These are phyloP conservation scores for Nomada flava DNA, from an alignment of 2,888 invertebrate genomes.

Conservation along the genomic window DNA sequence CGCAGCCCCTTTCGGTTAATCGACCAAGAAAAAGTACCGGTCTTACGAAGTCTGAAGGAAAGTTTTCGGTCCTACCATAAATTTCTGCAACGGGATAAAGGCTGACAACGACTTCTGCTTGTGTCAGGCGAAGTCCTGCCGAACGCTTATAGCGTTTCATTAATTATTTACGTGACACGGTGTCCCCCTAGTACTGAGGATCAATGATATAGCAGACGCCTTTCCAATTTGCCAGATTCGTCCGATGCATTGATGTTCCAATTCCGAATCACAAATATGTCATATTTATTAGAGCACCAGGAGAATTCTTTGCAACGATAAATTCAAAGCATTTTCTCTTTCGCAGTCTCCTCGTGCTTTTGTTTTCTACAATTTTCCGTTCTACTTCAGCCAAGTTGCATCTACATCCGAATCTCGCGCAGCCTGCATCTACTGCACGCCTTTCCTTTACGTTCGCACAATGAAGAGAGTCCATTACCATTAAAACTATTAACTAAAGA, in stretches of 20 bases:
- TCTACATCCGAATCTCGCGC: not conserved
- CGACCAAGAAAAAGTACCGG: conserved; percentile 49
- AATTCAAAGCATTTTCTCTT: not conserved
- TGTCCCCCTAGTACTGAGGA: no score
- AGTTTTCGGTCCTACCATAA: conserved; percentile 47
- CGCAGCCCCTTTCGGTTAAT: conserved; percentile 41
- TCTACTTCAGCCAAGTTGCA: conserved; percentile 14
- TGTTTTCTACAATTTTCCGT: conserved; percentile 3
- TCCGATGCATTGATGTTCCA: not conserved
- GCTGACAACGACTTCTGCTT: conserved; percentile 32
- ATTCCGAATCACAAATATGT: not conserved
- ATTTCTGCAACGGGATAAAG: conserved; percentile 51
- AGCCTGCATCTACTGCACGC: not conserved
- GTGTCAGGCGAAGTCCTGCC: conserved; percentile 12
- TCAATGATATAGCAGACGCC: not conserved
- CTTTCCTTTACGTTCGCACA: conserved; percentile 3
- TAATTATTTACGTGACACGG: conserved; percentile 8
- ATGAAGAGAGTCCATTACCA: conserved; percentile 23
- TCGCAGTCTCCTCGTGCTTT: not conserved
- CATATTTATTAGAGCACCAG: not conserved
- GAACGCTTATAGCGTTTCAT: conserved; percentile 14
- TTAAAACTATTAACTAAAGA: conserved; percentile 30
- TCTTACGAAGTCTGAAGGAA: conserved; percentile 27
- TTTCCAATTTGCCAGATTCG: no score
- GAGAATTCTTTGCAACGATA: not conserved